Evolutionary conservation across 2,888 invertebrate species (phyloP).

Genomic region (Hyposoter dolosus): DNA sequence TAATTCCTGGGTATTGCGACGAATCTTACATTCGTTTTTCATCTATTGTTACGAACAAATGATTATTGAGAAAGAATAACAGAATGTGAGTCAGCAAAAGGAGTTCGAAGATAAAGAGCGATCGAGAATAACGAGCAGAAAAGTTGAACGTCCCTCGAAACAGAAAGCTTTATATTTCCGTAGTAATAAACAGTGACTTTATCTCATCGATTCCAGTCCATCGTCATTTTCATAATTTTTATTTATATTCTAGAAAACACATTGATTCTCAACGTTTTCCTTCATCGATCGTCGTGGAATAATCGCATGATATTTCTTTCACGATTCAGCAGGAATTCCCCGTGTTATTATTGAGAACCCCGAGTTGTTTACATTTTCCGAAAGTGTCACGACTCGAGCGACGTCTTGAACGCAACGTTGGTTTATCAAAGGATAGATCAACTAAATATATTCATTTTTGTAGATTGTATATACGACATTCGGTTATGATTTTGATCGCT

Average conservation of each 20-base stretch:
- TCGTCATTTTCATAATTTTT: background rate
- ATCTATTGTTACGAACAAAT: background rate
- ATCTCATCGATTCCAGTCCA: background rate
- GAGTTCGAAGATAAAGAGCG: background rate
- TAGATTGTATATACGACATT: background rate
- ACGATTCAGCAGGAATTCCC: no score
- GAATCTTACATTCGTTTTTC: background rate
- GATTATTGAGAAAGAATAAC: background rate
- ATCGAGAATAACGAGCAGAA: background rate
- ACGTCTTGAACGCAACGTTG: no score
- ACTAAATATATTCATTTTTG: no score
- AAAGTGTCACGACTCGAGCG: no score
- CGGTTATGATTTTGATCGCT: background rate
- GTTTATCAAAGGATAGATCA: no score
- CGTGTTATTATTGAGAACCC: no score
- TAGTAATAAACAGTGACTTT: background rate
- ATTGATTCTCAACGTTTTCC: background rate
- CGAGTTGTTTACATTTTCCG: no score
- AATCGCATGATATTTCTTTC: no score
- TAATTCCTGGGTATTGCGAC: background rate
- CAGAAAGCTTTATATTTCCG: background rate
- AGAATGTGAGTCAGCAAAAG: background rate
- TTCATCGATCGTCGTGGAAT: no score
- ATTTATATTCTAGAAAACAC: background rate
- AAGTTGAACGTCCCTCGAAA: conserved; percentile 3